Base-by-base conservation (phyloP, 2,113 vertebrate genomes). In the Hassar affinis region DNA sequence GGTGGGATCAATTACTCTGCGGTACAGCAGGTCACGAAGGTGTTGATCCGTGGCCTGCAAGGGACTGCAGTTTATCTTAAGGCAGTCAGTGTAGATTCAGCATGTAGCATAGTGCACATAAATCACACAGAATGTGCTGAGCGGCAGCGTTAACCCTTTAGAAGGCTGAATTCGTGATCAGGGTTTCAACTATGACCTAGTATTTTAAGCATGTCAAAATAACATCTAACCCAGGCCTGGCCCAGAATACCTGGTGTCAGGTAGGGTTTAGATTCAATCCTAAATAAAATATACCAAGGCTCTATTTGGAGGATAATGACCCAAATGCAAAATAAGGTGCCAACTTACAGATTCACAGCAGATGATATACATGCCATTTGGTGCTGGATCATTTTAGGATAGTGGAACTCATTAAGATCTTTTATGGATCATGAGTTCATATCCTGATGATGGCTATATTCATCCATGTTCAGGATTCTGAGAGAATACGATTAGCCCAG, bases 1-100 rank as follows among this genome's bases (percentile, higher is more conserved):
- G 59, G 81, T 54, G 33, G 35, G 59, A 66, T 30, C 59, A 74
- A 83, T 83, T 83, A 52, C 72, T 52, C 12, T 30, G 33, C 10
- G 12, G 25, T 45, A 52, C 59, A 59, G 42, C 38, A 30, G 62
- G 64, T 57, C 35, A 22, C n/a, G 80, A 38, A 80, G 61, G 33
- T 5, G 22, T 64, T 77, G 72, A 61, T 62, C 68, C 57, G 7
- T 49, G 45, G 59, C 66, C 51, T 57, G 38, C 30, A n/a, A 74
- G 77, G 69, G 22, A 66, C 56, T 52, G 62, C 22, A 78, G 76
- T 83, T 85, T 80, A 85, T 83, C 80, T 85, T 33, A 25, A 77
- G 47, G 71, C 18, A 56, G 77, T 59, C 86, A 80, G 59, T 25
- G 69, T 59, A 62, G 72, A 45, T 62, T 27, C 56, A 80, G 47